Evolutionary conservation across 2,888 invertebrate genomes (phyloP), one percentile per base, ranked within the genome.

Genomic region (Drosophila kambysellisi): DNA sequence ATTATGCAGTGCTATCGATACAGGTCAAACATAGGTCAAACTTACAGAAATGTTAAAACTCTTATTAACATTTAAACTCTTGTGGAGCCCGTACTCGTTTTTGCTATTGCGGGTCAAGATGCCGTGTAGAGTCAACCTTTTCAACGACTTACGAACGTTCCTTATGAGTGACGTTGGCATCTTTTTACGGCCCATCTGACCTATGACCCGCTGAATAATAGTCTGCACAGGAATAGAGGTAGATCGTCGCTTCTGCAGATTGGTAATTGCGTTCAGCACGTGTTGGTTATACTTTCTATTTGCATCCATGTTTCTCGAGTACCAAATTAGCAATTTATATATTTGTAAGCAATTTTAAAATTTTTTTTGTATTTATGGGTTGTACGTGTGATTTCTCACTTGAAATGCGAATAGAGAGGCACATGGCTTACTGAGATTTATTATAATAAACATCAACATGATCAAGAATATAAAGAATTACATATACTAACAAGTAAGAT

Each of bases 111-210:
- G 54, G 2, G 11, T 8, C 17, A 56, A 37, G n/a, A 39, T n/a
- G 8, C 54, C 56, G 29, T 30, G n/a, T 12, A 29, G 11, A 12
- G 29, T 56, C 29, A 56, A 29, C 4, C 17, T 37, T 35, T 17
- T 37, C 11, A 54, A 37, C 17, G 29, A 37, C 12, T 37, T 54
- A 4, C 37, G 6, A 17, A 29, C 29, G 2, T 54, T 7, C 4
- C 11, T 29, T 17, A 54, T 37, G 12, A 29, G 11, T 17, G 17
- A 15, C 7, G 37, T 25, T 2, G 37, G 7, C 54, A 29, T 37
- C 11, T 4, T 25, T 37, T 54, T 54, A 32, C 54, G 54, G 25
- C 17, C 37, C 37, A 54, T 54, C 54, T 54, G 54, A 17, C 11
- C 37, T 4, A 37, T 33, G 9, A 54, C 54, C 25, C 29, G 17